Conservation (phyloP, 1,140 invertebrate genomes). For the Panonychus citri region DNA sequence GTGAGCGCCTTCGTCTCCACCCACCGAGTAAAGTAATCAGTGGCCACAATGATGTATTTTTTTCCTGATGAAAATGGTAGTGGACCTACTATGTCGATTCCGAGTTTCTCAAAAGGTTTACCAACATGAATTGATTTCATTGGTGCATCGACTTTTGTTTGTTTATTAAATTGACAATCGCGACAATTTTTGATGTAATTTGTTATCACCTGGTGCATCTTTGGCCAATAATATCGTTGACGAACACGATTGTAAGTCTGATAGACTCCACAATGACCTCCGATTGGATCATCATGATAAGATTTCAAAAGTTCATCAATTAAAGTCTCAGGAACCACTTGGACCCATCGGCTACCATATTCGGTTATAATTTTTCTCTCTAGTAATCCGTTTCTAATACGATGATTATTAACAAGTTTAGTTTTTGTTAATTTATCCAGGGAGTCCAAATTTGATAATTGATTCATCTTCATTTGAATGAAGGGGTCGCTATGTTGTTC, state of each 20-base stretch:
- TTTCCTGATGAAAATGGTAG: slow-evolving; percentile 13
- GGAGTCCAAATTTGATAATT: too few species aligned
- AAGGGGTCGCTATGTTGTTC: too few species aligned
- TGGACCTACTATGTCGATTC: slow-evolving; percentile 16
- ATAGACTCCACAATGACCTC: neutral
- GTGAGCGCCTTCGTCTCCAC: slow-evolving; percentile 10
- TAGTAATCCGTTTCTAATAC: neutral
- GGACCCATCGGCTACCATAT: neutral
- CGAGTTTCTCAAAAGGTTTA: slow-evolving; percentile 13
- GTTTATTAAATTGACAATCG: neutral
- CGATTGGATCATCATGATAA: slow-evolving; percentile 2
- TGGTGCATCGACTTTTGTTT: neutral
- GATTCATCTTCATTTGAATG: too few species aligned
- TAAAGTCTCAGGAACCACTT: neutral
- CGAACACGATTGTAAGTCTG: neutral
- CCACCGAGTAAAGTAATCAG: slow-evolving; percentile 18
- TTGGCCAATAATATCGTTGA: neutral
- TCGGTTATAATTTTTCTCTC: neutral
- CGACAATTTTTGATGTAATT: neutral
- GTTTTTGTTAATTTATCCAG: too few species aligned
- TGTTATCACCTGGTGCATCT: neutral
- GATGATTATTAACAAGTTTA: neutral
- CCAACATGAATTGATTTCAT: slow-evolving; percentile 1
- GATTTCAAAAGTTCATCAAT: neutral
- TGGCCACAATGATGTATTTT: slow-evolving; percentile 14